phyloP scores from a whole-genome alignment of 2,113 vertebrate genomes.

The Gobius niger region DNA sequence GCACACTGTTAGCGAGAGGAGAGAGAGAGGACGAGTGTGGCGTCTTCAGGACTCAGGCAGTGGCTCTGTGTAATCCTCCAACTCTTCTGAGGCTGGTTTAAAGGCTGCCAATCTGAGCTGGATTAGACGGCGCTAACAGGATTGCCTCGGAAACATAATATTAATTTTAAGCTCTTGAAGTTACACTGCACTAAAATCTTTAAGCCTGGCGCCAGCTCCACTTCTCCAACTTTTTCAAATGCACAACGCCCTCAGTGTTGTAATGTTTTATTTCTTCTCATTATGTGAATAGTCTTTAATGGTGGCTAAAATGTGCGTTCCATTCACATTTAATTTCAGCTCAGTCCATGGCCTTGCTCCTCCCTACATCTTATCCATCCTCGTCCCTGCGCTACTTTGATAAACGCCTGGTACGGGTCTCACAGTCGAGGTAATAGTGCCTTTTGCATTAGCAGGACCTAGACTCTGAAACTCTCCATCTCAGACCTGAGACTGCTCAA shows the following conservation, averaged over 20 bases:
- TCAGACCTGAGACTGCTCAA: too few species aligned
- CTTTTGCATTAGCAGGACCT: too few species aligned
- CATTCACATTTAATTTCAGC: too few species aligned
- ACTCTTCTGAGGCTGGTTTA: constrained; percentile 54
- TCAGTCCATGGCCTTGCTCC: too few species aligned
- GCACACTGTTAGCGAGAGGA: constrained; percentile 12
- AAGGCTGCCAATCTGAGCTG: constrained; percentile 61
- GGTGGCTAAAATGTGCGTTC: too few species aligned
- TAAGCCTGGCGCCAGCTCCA: background rate
- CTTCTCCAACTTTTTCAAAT: background rate
- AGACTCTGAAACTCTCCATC: too few species aligned
- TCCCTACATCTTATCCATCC: too few species aligned
- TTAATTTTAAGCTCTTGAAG: constrained; percentile 66
- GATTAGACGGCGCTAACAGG: constrained; percentile 70
- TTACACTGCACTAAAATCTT: constrained; percentile 35
- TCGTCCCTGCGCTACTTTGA: too few species aligned
- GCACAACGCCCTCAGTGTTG: background rate
- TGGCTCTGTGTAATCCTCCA: constrained; percentile 60
- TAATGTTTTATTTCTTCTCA: background rate
- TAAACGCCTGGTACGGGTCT: too few species aligned
- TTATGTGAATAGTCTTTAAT: background rate
- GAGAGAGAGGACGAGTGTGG: constrained; percentile 28
- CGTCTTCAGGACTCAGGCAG: constrained; percentile 32
- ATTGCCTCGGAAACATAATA: constrained; percentile 66
- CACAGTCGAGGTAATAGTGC: too few species aligned